These are phyloP conservation scores for Lasiurus borealis DNA, from an alignment of 2,113 vertebrate species.

Conservation along the genomic window DNA sequence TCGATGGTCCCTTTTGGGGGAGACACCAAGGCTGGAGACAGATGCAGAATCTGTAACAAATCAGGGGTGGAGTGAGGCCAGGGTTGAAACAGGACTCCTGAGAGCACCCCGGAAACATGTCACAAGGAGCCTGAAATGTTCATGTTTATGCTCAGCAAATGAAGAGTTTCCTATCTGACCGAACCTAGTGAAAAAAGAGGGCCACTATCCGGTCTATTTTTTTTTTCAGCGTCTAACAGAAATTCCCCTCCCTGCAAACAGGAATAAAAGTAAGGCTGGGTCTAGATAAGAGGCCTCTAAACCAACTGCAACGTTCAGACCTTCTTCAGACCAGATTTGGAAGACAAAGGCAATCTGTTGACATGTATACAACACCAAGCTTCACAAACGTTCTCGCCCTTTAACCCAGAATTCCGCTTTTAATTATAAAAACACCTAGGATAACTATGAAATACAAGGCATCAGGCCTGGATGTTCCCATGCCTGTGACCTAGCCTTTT, in stretches of 20 bases:
- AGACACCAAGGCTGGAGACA: constrained; percentile 87
- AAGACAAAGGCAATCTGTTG: not conserved
- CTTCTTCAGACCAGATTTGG: not conserved
- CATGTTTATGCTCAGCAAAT: not conserved
- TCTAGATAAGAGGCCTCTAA: not conserved
- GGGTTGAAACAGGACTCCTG: not conserved
- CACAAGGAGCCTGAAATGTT: not conserved
- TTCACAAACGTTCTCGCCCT: not conserved
- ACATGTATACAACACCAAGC: not conserved
- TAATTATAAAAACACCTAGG: not conserved
- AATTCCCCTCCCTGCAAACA: not conserved
- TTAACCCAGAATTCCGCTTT: not conserved
- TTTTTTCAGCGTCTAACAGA: not conserved
- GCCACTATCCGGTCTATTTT: not conserved
- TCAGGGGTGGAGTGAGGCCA: constrained; percentile 32
- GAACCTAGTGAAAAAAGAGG: not conserved
- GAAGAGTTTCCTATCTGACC: not conserved
- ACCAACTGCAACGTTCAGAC: not conserved
- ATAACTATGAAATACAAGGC: not conserved
- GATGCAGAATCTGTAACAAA: constrained; percentile 76
- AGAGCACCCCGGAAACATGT: not conserved
- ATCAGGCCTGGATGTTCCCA: not conserved
- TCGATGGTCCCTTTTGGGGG: constrained; percentile 92
- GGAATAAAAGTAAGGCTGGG: not conserved
- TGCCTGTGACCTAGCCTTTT: not conserved